phyloP scores from a whole-genome alignment of 2,888 invertebrate genomes.

The Synergus japonicus region DNA sequence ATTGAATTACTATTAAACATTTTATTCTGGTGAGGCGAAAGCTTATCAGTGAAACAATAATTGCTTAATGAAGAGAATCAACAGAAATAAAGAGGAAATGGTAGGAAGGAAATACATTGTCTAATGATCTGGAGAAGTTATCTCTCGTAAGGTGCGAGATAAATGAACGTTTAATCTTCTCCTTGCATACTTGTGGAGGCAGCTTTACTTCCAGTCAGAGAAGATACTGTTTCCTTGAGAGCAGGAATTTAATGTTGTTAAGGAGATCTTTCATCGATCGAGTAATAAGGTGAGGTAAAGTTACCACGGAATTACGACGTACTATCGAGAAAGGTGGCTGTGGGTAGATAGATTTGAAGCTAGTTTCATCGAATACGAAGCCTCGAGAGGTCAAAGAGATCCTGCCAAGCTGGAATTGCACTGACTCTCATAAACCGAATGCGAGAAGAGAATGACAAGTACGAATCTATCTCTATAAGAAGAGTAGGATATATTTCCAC shows the following conservation, averaged over 20 bases:
- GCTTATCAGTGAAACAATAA: background rate
- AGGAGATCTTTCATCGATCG: slow-evolving; percentile 11
- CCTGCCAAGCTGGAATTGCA: background rate
- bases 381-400: background rate
- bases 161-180: slow-evolving; percentile 24
- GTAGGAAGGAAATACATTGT: slow-evolving; percentile 9
- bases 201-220: background rate
- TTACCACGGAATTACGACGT: background rate
- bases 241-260: slow-evolving; percentile 24
- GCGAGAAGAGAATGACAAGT: background rate
- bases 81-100: slow-evolving; percentile 1
- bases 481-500: background rate
- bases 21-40: background rate
- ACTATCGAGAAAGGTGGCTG: background rate
- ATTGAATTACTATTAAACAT: background rate
- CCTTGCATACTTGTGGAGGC: slow-evolving; percentile 6
- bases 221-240: slow-evolving; percentile 12
- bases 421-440: background rate
- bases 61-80: background rate
- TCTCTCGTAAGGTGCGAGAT: slow-evolving; percentile 13
- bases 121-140: slow-evolving; percentile 32
- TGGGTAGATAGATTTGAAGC: background rate
- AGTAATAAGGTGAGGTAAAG: slow-evolving; percentile 1
- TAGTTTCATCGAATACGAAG: background rate
- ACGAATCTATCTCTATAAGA: background rate